phyloP scores from a whole-genome alignment of 2,797 vertebrate species.

The Trachurus trachurus region DNA sequence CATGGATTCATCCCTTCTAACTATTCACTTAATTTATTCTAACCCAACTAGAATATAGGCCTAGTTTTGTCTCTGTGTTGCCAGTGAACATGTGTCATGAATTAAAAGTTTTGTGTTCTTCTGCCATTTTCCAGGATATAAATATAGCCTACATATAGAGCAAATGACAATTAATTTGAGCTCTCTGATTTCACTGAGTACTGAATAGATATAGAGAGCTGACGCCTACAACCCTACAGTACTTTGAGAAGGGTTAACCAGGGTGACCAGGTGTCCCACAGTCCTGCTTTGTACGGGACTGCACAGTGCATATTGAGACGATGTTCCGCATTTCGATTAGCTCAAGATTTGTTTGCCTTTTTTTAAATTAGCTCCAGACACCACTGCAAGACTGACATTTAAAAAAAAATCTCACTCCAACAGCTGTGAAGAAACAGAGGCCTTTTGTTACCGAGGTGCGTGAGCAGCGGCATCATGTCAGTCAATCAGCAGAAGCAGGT shows the following conservation, averaged over 20 bases:
- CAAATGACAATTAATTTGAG: neutral
- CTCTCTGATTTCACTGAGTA: neutral
- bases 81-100: neutral
- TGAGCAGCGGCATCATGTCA: too few species aligned
- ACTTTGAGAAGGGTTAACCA: neutral
- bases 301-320: too few species aligned
- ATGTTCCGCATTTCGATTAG: too few species aligned
- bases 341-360: too few species aligned
- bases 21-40: neutral
- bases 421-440: too few species aligned
- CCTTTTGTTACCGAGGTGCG: too few species aligned
- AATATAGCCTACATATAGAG: neutral
- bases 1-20: neutral
- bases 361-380: too few species aligned
- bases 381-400: too few species aligned
- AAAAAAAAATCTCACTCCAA: too few species aligned
- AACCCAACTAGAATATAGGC: neutral
- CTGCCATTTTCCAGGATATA: neutral
- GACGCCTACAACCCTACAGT: neutral
- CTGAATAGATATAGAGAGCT: neutral
- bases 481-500: too few species aligned
- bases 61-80: neutral
- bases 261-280: too few species aligned
- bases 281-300: too few species aligned
- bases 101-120: neutral